Conservation (phyloP, 2,888 invertebrate genomes). For the Morpho helenor region DNA sequence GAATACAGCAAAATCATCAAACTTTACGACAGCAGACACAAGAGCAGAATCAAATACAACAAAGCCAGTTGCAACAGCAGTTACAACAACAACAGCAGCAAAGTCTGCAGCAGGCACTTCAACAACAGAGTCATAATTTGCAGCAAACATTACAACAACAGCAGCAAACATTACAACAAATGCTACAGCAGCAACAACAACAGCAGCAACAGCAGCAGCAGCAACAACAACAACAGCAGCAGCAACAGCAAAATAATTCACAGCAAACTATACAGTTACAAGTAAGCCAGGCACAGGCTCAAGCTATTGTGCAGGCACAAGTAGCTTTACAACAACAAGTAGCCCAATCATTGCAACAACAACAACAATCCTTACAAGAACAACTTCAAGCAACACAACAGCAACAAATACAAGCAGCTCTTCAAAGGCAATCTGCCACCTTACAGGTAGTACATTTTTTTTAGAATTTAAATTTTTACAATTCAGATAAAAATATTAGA, state of each 20-base stretch:
- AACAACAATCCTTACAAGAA: conserved; percentile 67
- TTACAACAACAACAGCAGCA: conserved; percentile 69
- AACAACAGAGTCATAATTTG: conserved; percentile 64
- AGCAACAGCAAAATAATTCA: conserved; percentile 43
- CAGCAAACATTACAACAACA: conserved; percentile 71
- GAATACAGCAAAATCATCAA: conserved; percentile 63
- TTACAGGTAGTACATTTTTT: conserved; percentile 53
- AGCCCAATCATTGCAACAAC: conserved; percentile 67
- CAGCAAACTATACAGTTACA: conserved; percentile 64
- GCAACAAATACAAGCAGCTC: conserved; percentile 70
- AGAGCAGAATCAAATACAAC: conserved; percentile 55
- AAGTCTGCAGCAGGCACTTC: conserved; percentile 40
- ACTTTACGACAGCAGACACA: conserved; percentile 55
- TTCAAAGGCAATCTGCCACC: conserved; percentile 68
- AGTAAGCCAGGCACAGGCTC: conserved; percentile 70
- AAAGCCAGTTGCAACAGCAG: conserved; percentile 57
- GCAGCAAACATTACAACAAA: conserved; percentile 50
- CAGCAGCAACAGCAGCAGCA: conserved; percentile 45
- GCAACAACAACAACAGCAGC: conserved; percentile 52
- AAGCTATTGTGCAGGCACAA: conserved; percentile 67
- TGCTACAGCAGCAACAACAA: conserved; percentile 47
- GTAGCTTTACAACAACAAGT: conserved; percentile 70
- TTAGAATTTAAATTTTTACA: too few species aligned
- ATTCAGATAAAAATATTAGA: too few species aligned
- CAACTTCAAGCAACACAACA: conserved; percentile 70